Evolutionary conservation across 2,797 vertebrate genomes (phyloP).

Genomic region (Squalus acanthias): DNA sequence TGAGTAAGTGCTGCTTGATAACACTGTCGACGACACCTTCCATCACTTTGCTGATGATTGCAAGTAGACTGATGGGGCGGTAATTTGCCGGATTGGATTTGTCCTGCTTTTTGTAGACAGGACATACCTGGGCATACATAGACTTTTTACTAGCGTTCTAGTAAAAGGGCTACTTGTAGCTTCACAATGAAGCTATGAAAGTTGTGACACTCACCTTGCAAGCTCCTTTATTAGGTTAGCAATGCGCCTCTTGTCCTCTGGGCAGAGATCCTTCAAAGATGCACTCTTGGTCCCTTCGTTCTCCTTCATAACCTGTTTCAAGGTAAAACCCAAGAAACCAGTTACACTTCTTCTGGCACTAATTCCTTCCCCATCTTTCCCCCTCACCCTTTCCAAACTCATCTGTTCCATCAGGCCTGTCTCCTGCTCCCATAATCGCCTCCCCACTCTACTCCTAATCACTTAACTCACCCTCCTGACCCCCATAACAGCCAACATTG

Average conservation of each 20-base stretch:
- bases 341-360: not conserved
- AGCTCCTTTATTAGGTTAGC: constrained; percentile 94
- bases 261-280: constrained; percentile 90
- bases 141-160: not conserved
- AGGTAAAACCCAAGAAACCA: not conserved
- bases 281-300: constrained; percentile 60
- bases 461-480: not conserved
- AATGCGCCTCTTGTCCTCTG: constrained; percentile 92
- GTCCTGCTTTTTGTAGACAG: no score
- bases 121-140: no score
- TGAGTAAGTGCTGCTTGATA: no score
- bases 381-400: not conserved
- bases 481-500: not conserved
- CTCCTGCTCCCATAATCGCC: not conserved
- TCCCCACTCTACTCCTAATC: not conserved
- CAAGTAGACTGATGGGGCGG: no score
- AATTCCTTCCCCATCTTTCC: not conserved
- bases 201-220: constrained; percentile 71
- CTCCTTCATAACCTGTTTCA: constrained; percentile 57
- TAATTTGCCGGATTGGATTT: no score
- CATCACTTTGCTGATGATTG: no score
- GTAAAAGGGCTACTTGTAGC: not conserved
- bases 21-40: no score
- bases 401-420: not conserved
- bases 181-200: not conserved